phyloP scores from a whole-genome alignment of 2,113 vertebrate species.

The Pterocles gutturalis region DNA sequence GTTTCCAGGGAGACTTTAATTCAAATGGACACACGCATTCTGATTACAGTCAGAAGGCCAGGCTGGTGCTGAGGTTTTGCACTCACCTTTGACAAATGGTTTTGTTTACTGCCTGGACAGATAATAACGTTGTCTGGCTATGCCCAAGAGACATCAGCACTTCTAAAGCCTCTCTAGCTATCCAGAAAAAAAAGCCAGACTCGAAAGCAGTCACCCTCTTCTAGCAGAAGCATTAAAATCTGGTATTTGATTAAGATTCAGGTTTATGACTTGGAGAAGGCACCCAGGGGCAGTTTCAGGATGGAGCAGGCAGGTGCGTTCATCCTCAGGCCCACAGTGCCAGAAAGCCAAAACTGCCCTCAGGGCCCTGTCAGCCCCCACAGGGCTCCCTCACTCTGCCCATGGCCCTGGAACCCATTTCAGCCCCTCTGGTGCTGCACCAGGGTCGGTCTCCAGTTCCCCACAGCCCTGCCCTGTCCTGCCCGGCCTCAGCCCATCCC shows the following conservation, averaged over 20 bases:
- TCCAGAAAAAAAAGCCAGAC: not conserved
- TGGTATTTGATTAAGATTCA: not conserved
- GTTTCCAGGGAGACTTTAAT: not conserved
- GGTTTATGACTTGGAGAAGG: not conserved
- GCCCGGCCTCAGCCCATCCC: accelerated
- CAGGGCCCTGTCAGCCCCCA: not conserved
- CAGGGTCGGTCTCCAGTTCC: accelerated
- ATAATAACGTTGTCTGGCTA: not conserved
- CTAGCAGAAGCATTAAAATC: slow-evolving; percentile 16
- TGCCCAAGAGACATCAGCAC: not conserved
- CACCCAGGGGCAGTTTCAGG: not conserved
- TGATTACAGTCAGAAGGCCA: not conserved
- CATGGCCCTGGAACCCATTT: not conserved
- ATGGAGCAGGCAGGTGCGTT: not conserved
- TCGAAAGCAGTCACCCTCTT: not conserved
- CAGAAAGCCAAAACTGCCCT: accelerated
- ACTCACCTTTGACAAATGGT: not conserved
- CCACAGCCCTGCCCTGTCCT: not conserved
- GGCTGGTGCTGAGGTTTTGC: not conserved
- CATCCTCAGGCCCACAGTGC: accelerated
- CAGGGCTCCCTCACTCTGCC: not conserved
- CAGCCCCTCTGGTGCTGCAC: not conserved
- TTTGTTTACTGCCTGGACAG: not conserved
- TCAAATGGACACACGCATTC: not conserved
- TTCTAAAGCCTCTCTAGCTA: not conserved